Evolutionary conservation across 1,140 invertebrate species (phyloP), one percentile per base, ranked within the genome.

Genomic region (Colletes latitarsis): DNA sequence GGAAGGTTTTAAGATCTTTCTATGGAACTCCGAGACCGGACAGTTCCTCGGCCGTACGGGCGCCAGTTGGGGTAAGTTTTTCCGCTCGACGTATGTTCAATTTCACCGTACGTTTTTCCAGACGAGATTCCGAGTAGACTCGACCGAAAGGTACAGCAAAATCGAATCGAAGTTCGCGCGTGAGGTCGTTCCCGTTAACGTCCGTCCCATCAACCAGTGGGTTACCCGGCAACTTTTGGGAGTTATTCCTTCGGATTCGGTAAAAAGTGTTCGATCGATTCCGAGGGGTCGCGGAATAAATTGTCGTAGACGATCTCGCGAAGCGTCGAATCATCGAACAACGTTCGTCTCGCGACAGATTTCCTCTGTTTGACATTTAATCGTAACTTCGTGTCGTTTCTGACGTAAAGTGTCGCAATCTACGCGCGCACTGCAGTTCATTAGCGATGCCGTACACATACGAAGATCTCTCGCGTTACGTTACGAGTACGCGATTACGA

Each of bases 11-110:
- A 96, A 94, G 91, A 94, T 95, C 88, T 98, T 98, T 94, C 89
- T 98, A 76, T 98, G 96, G 95, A 98, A 98, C 94, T 96, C 96
- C 79, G 96, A 98, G 93, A 98, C 97, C 75, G 96, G 96, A 88
- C 96, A 98, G 93, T 96, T 98, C 92, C 94, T 98, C 83, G 98
- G 98, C 81, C 95, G 97, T 84, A 98, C 97, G 79, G 97, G 96
- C 82, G 94, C 96, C 87, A 98, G 97, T 94, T 98, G 97, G 97
- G 97, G 97, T 98, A 94, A 97, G 97, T 96, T 53, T 30, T 12
- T 3, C 6, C 63, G 41, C 0, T 58, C 8, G n/a, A 19, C 4
- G 15, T 0, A n/a, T 57, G 14, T 17, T 1, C 17, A 6, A 17
- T 19, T 57, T 30, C 30, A 30, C 30, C 55, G 6, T 19, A n/a